phyloP scores from a whole-genome alignment of 2,797 vertebrate genomes.

The Notoglanidium macrostoma region DNA sequence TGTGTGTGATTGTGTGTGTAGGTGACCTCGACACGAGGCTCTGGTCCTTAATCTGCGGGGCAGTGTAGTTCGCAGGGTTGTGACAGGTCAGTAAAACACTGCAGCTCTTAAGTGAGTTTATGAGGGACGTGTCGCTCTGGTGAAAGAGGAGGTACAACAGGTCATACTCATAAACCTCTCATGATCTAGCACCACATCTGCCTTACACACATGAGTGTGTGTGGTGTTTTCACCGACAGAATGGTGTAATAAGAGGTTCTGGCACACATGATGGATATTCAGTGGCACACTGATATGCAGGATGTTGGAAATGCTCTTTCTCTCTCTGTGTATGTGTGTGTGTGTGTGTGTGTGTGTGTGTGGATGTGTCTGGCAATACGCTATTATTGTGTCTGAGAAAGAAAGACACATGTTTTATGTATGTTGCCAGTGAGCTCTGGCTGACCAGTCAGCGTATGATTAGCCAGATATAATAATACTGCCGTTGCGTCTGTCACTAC shows the following conservation, averaged over 20 bases:
- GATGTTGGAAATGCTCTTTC: too few relatives aligned
- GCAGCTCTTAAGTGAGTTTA: conserved; percentile 35
- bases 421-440: too few relatives aligned
- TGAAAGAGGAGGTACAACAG: background rate
- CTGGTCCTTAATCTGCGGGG: conserved; percentile 19
- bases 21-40: conserved; percentile 7
- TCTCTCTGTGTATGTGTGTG: too few relatives aligned
- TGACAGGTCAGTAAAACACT: conserved; percentile 28
- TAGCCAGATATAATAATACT: too few relatives aligned
- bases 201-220: background rate
- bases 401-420: background rate
- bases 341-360: too few relatives aligned
- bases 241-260: background rate
- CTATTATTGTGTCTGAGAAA: background rate
- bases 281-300: too few relatives aligned
- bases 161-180: conserved; percentile 23
- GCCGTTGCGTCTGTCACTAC: too few relatives aligned
- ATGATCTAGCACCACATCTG: background rate
- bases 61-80: conserved; percentile 11
- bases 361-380: background rate
- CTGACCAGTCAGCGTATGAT: too few relatives aligned
- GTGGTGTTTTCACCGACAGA: background rate
- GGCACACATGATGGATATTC: background rate
- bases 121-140: conserved; percentile 3
- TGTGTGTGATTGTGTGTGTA: conserved; percentile 17